A percentile compares a stretch with the other conserved stretches of the same genome.
Conservation (phyloP, 2,888 invertebrate species). For the Torymus texanus region DNA sequence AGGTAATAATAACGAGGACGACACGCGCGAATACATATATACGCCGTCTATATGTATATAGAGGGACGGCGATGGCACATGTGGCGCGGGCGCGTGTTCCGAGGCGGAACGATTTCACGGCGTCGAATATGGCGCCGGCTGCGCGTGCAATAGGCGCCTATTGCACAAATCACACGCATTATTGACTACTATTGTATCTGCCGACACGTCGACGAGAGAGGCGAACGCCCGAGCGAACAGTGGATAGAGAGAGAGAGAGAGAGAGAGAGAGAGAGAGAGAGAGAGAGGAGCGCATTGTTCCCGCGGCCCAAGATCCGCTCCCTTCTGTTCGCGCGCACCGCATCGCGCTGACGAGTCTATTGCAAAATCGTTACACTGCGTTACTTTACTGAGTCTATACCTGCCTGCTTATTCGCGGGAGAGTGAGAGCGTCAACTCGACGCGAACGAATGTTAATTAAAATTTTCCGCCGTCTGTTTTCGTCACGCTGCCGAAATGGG, state of each 20-base stretch:
- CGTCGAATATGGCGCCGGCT: slow-evolving; percentile 71
- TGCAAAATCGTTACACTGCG: slow-evolving; percentile 47
- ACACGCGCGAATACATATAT: slow-evolving; percentile 50
- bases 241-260: neutral
- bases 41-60: neutral
- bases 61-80: slow-evolving; percentile 60
- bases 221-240: slow-evolving; percentile 20
- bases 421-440: too few species aligned
- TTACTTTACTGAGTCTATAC: slow-evolving; percentile 10
- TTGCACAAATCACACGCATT: slow-evolving; percentile 74
- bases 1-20: slow-evolving; percentile 57
- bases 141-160: slow-evolving; percentile 71
- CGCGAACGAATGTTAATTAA: slow-evolving; percentile 42
- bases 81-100: slow-evolving; percentile 69
- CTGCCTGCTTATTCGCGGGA: slow-evolving; percentile 24
- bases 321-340: slow-evolving; percentile 6
- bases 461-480: slow-evolving; percentile 32
- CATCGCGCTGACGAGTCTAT: slow-evolving; percentile 36
- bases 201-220: slow-evolving; percentile 66
- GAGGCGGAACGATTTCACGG: slow-evolving; percentile 71
- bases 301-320: slow-evolving; percentile 47
- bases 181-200: slow-evolving; percentile 73
- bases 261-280: neutral
- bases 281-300: slow-evolving; percentile 38
- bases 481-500: neutral